Percentiles rank a stretch among this genome's conserved stretches.
These are phyloP conservation scores for Heliothis virescens DNA, from an alignment of 1,140 invertebrate species.

Conservation along the genomic window DNA sequence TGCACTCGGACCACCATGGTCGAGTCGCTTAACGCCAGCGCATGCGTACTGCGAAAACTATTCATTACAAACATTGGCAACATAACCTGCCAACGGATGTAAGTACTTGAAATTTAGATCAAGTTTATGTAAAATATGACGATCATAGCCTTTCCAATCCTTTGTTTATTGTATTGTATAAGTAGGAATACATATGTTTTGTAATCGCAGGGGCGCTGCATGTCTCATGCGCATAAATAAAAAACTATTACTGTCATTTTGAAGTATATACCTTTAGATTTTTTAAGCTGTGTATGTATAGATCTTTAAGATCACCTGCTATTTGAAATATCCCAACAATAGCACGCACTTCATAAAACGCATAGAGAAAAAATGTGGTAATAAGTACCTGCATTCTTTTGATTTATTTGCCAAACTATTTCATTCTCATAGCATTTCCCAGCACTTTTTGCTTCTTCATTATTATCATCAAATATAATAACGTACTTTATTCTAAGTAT, in stretches of 20 bases:
- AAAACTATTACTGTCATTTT: no score
- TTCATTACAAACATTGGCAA: conserved; percentile 47
- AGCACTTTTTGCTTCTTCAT: conserved; percentile 27
- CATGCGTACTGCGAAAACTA: conserved; percentile 61
- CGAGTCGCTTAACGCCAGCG: conserved; percentile 62
- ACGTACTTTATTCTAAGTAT: conserved; percentile 29
- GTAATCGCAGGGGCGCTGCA: not conserved
- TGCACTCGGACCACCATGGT: conserved; percentile 74
- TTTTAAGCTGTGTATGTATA: no score
- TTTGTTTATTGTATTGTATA: not conserved
- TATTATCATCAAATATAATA: conserved; percentile 44
- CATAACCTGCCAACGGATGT: conserved; percentile 41
- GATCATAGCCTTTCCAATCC: not conserved
- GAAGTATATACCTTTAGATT: no score
- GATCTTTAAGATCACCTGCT: no score
- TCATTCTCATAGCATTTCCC: conserved; percentile 33
- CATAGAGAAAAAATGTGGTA: not conserved
- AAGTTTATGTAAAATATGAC: conserved; percentile 25
- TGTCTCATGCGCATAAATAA: not conserved
- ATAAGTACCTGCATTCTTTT: not conserved
- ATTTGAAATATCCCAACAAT: no score
- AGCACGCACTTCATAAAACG: not conserved
- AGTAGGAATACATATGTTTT: not conserved
- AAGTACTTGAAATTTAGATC: conserved; percentile 36
- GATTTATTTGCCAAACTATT: not conserved